Percentiles rank a stretch among this genome's conserved stretches.
phyloP scores from a whole-genome alignment of 2,113 vertebrate species.

The Gila orcuttii region DNA sequence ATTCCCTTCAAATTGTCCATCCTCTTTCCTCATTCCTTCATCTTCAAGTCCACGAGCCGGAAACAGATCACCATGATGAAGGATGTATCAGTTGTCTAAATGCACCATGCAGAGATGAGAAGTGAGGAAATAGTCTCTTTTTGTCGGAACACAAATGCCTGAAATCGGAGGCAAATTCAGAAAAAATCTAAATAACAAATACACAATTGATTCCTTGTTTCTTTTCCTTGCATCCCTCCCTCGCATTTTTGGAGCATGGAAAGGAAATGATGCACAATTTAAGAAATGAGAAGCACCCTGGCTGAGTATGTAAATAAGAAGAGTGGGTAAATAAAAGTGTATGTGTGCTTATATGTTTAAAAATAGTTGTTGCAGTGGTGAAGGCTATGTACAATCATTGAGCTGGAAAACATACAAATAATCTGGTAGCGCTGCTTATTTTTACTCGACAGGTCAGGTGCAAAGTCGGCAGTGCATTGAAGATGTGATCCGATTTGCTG shows the following conservation, averaged over 20 bases:
- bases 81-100: too few relatives aligned
- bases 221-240: not conserved
- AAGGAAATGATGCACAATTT: not conserved
- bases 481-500: constrained; percentile 64
- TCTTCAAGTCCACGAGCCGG: too few relatives aligned
- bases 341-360: not conserved
- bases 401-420: not conserved
- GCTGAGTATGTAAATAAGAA: not conserved
- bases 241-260: not conserved
- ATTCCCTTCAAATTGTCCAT: too few relatives aligned
- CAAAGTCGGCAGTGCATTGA: constrained; percentile 65
- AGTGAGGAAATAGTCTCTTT: too few relatives aligned
- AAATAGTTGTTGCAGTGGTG: not conserved
- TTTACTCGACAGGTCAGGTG: constrained; percentile 68
- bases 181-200: too few relatives aligned
- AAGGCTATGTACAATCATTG: not conserved
- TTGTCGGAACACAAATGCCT: too few relatives aligned
- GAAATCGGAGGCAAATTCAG: too few relatives aligned
- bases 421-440: not conserved
- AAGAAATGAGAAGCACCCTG: not conserved
- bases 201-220: too few relatives aligned
- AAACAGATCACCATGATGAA: too few relatives aligned
- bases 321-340: too few relatives aligned
- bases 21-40: too few relatives aligned
- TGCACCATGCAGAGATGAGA: too few relatives aligned